Base-by-base conservation (phyloP, 2,888 invertebrate genomes). In the Pyrrhia umbra region DNA sequence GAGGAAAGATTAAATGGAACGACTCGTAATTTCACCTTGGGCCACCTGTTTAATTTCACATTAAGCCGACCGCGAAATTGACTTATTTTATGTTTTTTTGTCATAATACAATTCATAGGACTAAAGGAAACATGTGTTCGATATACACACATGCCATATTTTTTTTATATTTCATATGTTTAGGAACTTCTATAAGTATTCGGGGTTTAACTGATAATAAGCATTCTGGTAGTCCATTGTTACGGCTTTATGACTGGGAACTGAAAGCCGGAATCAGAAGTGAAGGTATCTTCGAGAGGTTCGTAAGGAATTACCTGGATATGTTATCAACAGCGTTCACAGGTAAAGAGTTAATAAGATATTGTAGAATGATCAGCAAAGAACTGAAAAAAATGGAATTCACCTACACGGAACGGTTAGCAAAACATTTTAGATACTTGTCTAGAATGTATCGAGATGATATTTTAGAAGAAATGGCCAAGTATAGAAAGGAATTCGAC, bases 201-300 rank as follows among this genome's bases (percentile, higher is more conserved):
- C 6, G 18, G 5, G 58, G 49, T 21, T 0, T 51, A 45, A 2
- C 2, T 15, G 16, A 50, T 2, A 25, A 23, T n/a, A 1, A 15
- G 2, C 13, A 25, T 15, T 2, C 42, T 10, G 5, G 16, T n/a
- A 2, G 23, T 6, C 49, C 30, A 5, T 1, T 42, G 2, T 42
- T 58, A 27, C 15, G 8, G 13, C 25, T 16, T 16, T 8, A 21
- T 8, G 2, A 9, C 37, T 15, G 10, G 3, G 13, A 9, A 25
- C 9, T 6, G 1, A 27, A 6, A 2, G 0, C n/a, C 1, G 20
- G 0, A 15, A 1, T 2, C 5, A 27, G 5, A 45, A 54, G 13
- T 37, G 45, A 84, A 40, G 86, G 83, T 5, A 85, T 89, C 37
- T 93, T 93, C 51, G 85, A 81, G 62, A 79, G 46, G 10, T 92